Percentiles rank a stretch among this genome's conserved stretches.
phyloP scores from a whole-genome alignment of 1,140 invertebrate genomes.

The Sycophila sp. region DNA sequence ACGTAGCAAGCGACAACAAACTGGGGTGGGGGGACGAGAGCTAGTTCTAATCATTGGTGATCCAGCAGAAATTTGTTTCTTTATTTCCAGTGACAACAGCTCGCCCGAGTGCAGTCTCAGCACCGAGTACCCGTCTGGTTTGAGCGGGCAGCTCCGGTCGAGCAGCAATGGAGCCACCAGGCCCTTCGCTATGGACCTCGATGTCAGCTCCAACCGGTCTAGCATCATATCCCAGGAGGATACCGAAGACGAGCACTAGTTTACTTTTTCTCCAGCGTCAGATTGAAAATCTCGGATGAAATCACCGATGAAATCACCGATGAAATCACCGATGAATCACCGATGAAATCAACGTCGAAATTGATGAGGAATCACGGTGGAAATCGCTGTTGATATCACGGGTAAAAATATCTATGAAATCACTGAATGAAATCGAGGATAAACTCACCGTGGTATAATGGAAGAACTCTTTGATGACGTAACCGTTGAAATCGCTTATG shows the following conservation, averaged over 20 bases:
- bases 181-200: conserved; percentile 69
- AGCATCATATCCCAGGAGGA: conserved; percentile 68
- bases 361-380: too few relatives aligned
- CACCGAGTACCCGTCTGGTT: conserved; percentile 54
- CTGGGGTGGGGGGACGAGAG: conserved; percentile 18
- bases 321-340: too few relatives aligned
- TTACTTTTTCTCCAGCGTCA: neutral
- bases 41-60: conserved; percentile 48
- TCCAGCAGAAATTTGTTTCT: conserved; percentile 63
- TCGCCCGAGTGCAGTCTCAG: conserved; percentile 63
- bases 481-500: too few relatives aligned
- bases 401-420: too few relatives aligned
- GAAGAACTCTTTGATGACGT: too few relatives aligned
- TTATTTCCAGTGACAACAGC: conserved; percentile 69
- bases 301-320: too few relatives aligned
- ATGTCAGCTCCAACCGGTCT: conserved; percentile 68
- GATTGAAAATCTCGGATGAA: too few relatives aligned
- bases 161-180: conserved; percentile 44
- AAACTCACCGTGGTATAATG: too few relatives aligned
- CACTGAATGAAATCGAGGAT: too few relatives aligned
- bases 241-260: conserved; percentile 54
- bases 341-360: neutral
- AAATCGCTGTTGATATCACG: too few relatives aligned
- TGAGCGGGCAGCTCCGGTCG: conserved; percentile 42
- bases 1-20: conserved; percentile 14